phyloP scores from a whole-genome alignment of 2,113 vertebrate genomes.

The Heterocephalus glaber region DNA sequence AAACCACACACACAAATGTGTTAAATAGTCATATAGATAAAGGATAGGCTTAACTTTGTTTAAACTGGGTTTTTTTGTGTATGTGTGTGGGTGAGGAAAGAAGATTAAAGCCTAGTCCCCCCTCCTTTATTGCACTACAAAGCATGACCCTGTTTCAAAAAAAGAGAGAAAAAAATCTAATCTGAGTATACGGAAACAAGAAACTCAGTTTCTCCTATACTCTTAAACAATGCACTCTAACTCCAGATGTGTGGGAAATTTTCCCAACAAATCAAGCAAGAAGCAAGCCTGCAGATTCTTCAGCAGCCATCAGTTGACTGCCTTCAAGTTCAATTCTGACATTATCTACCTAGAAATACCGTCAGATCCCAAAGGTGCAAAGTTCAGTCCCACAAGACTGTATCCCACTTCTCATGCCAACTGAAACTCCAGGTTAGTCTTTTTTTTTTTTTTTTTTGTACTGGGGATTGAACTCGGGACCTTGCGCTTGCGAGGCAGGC shows the following conservation, averaged over 20 bases:
- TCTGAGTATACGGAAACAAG: background rate
- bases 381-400: background rate
- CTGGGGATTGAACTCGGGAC: too few relatives aligned
- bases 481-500: too few relatives aligned
- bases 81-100: background rate
- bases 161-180: background rate
- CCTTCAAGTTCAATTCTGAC: background rate
- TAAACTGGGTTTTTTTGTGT: background rate
- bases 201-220: background rate
- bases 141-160: background rate
- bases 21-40: background rate
- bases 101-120: background rate
- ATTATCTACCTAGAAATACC: background rate
- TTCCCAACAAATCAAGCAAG: background rate
- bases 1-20: too few relatives aligned
- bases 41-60: constrained; percentile 34
- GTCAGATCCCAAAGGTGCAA: background rate
- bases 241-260: background rate
- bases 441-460: too few relatives aligned
- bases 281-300: background rate
- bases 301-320: background rate
- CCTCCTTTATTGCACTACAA: background rate
- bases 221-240: background rate
- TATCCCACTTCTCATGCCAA: background rate
- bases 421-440: background rate